Percentiles rank a stretch among this genome's conserved stretches.
Evolutionary conservation across 2,113 vertebrate species (phyloP).

Genomic region (Bos javanicus): DNA sequence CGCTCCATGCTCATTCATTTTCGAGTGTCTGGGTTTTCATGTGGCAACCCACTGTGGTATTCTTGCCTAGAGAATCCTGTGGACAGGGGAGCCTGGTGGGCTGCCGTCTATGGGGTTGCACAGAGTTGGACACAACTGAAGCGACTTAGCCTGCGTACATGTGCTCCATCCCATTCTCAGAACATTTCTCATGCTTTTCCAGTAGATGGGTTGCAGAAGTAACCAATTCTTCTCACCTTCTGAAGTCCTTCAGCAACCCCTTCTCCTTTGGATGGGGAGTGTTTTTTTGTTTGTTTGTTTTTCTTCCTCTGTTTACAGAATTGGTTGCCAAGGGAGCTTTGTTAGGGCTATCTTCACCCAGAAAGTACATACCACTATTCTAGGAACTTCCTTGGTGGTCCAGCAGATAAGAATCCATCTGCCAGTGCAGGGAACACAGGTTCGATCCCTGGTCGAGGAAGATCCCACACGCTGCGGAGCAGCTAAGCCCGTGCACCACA

Average conservation of each 20-base stretch:
- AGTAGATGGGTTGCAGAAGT: background rate
- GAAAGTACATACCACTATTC: background rate
- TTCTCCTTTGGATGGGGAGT: background rate
- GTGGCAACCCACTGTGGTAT: background rate
- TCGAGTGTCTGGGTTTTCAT: accelerated
- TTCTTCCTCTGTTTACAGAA: background rate
- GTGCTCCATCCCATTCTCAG: accelerated
- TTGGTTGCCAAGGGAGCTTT: too few relatives aligned
- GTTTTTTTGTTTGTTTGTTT: background rate
- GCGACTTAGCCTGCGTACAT: accelerated
- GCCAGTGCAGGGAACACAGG: background rate
- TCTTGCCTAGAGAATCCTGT: background rate
- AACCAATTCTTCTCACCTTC: accelerated
- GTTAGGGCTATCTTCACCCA: accelerated
- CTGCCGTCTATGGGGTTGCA: background rate
- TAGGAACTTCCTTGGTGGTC: background rate
- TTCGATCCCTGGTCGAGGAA: background rate
- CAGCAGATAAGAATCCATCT: background rate
- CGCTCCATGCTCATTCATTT: accelerated
- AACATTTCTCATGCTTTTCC: background rate
- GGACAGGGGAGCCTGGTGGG: background rate
- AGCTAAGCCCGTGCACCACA: accelerated
- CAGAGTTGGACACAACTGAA: background rate
- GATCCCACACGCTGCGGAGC: accelerated
- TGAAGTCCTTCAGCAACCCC: background rate